A percentile compares a stretch with the other conserved stretches of the same genome.
phyloP scores from a whole-genome alignment of 2,113 vertebrate genomes.

The Oriolus oriolus region DNA sequence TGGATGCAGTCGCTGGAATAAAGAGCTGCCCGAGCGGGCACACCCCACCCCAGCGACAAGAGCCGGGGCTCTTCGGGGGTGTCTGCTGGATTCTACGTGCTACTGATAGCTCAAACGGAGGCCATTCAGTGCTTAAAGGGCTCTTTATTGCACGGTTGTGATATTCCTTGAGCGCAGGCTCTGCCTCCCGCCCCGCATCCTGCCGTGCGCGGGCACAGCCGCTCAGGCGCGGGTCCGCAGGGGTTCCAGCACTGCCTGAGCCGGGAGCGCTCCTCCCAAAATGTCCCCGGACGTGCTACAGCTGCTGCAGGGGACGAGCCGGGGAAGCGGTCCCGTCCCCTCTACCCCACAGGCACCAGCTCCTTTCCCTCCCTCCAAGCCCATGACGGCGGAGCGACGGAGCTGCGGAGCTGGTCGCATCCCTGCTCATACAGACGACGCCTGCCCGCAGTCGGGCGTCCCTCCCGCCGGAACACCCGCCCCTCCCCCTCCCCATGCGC shows the following conservation, averaged over 20 bases:
- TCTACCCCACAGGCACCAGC: not conserved
- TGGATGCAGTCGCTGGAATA: not conserved
- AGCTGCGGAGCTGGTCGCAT: accelerated
- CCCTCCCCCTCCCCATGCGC: not conserved
- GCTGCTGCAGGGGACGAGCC: not conserved
- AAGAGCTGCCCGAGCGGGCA: not conserved
- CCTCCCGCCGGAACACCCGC: accelerated
- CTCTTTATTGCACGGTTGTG: not conserved
- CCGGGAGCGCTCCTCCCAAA: not conserved
- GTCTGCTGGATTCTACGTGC: not conserved
- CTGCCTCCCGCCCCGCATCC: not conserved
- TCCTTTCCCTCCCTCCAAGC: not conserved
- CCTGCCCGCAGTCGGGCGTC: not conserved
- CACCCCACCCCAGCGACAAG: not conserved
- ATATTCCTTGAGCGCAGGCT: not conserved
- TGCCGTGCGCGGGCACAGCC: not conserved
- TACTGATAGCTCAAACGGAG: not conserved
- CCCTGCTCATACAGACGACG: accelerated
- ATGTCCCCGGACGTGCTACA: not conserved
- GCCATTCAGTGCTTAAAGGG: not conserved
- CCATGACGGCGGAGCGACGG: not conserved
- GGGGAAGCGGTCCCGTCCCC: not conserved
- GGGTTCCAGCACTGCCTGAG: accelerated
- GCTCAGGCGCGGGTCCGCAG: accelerated
- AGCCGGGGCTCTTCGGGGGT: accelerated